Evolutionary conservation across 2,113 vertebrate species (phyloP).

Genomic region (Planiliza haematocheilus): DNA sequence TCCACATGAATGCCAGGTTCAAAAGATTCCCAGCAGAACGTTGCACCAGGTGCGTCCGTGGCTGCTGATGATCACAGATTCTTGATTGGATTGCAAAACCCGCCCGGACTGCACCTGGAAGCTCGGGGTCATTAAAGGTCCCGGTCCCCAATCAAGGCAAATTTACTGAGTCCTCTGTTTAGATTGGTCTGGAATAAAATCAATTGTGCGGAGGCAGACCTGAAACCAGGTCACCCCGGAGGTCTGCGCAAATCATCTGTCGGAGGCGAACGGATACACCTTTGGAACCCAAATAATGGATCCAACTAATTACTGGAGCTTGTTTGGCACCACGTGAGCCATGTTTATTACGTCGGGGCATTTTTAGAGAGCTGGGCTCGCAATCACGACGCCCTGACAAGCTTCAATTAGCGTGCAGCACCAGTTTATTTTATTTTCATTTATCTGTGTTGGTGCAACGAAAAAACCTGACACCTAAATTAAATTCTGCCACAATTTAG

Average conservation of each 20-base stretch:
- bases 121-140: conserved; percentile 42
- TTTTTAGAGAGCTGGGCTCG: conserved; percentile 20
- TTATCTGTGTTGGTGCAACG: not conserved
- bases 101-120: conserved; percentile 50
- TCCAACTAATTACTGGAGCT: conserved; percentile 29
- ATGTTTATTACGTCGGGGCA: conserved; percentile 33
- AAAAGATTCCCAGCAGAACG: too few relatives aligned
- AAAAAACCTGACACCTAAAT: not conserved
- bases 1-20: too few relatives aligned
- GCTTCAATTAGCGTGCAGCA: not conserved
- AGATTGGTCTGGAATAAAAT: conserved; percentile 42
- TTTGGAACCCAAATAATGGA: conserved; percentile 11
- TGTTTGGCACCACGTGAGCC: conserved; percentile 24
- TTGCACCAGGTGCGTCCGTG: conserved; percentile 68
- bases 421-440: not conserved
- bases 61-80: conserved; percentile 70
- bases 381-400: not conserved
- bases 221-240: conserved; percentile 19
- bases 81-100: conserved; percentile 44
- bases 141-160: conserved; percentile 26
- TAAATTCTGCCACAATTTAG: not conserved
- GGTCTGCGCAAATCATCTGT: conserved; percentile 25
- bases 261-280: too few relatives aligned
- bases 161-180: conserved; percentile 16
- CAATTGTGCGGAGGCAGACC: conserved; percentile 35